phyloP scores from a whole-genome alignment of 1,140 invertebrate species.

The Rhyzopertha dominica region DNA sequence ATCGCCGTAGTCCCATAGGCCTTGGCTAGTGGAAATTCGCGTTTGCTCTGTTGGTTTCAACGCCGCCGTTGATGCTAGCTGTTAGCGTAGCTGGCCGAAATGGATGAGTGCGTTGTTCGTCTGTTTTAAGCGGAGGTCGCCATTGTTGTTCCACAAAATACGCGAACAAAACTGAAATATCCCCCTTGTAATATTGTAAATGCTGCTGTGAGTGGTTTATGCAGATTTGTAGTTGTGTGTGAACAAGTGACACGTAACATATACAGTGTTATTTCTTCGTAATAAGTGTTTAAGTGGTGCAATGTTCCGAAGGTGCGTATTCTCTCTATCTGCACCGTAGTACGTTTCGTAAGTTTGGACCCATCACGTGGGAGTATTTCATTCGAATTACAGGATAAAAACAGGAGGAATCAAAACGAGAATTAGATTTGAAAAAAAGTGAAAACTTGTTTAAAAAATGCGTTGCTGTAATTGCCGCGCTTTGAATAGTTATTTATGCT shows the following conservation, averaged over 20 bases:
- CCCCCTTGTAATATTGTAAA: constrained; percentile 1
- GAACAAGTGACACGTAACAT: constrained; percentile 13
- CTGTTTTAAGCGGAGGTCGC: constrained; percentile 38
- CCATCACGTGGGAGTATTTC: constrained; percentile 40
- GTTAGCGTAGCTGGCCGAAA: constrained; percentile 15
- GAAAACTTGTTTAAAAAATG: constrained; percentile 1
- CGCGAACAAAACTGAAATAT: constrained; percentile 16
- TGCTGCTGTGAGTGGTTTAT: constrained; percentile 2
- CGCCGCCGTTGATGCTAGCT: constrained; percentile 30
- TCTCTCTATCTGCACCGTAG: constrained; percentile 27
- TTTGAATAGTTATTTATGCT: constrained; percentile 10
- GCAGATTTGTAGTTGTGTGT: constrained; percentile 2
- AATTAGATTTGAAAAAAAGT: neutral
- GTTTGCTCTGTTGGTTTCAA: constrained; percentile 30
- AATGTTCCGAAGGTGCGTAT: constrained; percentile 36
- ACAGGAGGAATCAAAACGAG: constrained; percentile 11
- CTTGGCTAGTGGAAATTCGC: constrained; percentile 26
- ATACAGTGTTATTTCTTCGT: constrained; percentile 19
- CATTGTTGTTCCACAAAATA: constrained; percentile 42
- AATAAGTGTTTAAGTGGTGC: constrained; percentile 36
- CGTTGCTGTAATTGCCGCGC: constrained; percentile 8
- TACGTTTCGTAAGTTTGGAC: constrained; percentile 29
- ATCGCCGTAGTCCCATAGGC: constrained; percentile 18
- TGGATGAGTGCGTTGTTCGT: constrained; percentile 39
- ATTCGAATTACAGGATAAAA: constrained; percentile 24